These are phyloP conservation scores for Cryptocheilus praepositus DNA, from an alignment of 2,888 invertebrate genomes.

Conservation along the genomic window DNA sequence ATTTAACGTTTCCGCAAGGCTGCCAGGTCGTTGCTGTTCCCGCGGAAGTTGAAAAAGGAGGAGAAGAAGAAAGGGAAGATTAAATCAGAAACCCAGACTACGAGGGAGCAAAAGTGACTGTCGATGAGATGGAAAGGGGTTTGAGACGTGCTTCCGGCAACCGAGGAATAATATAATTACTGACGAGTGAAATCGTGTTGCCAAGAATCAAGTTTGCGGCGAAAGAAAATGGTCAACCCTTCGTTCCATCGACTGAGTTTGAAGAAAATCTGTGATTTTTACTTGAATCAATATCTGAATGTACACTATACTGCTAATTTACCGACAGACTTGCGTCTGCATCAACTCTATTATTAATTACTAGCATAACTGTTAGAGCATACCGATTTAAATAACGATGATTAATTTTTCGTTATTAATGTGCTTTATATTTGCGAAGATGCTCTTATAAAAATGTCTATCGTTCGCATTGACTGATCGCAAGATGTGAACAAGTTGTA, in stretches of 20 bases:
- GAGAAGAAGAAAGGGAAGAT: constrained; percentile 51
- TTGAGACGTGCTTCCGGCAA: constrained; percentile 53
- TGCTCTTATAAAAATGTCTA: too few species aligned
- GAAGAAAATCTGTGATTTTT: too few species aligned
- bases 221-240: constrained; percentile 57
- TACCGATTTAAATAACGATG: too few species aligned
- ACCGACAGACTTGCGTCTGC: too few species aligned
- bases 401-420: too few species aligned
- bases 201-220: constrained; percentile 67
- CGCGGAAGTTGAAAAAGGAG: constrained; percentile 30
- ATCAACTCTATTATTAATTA: too few species aligned
- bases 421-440: too few species aligned
- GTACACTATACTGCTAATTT: too few species aligned
- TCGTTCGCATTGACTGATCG: too few species aligned
- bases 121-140: constrained; percentile 24
- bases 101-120: constrained; percentile 23
- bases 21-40: constrained; percentile 14
- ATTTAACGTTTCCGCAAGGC: background rate
- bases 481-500: too few species aligned
- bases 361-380: too few species aligned
- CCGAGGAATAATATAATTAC: constrained; percentile 67
- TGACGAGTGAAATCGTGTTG: constrained; percentile 67
- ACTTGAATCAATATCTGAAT: too few species aligned
- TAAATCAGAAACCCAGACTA: constrained; percentile 62
- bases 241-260: constrained; percentile 4